Percentiles rank a stretch among this genome's conserved stretches.
Evolutionary conservation across 2,888 invertebrate species (phyloP).

Genomic region (Unio delphinus): DNA sequence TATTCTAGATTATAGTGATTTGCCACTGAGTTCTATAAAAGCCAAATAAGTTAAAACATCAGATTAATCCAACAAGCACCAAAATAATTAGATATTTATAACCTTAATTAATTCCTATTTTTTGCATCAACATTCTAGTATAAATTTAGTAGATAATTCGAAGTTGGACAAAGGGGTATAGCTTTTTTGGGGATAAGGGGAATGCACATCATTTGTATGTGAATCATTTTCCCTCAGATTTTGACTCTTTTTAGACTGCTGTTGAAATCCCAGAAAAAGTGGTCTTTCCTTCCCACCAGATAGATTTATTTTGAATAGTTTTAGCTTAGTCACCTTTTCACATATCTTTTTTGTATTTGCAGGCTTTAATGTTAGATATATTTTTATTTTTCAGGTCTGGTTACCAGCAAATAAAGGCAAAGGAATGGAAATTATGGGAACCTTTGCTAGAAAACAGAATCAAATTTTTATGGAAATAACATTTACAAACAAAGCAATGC

Average conservation of each 20-base stretch:
- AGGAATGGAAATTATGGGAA: constrained; percentile 95
- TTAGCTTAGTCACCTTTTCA: neutral
- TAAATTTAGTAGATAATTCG: too few relatives aligned
- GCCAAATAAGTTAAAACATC: too few relatives aligned
- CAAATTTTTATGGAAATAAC: constrained; percentile 96
- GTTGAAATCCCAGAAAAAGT: neutral
- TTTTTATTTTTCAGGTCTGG: constrained; percentile 77
- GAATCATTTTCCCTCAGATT: neutral
- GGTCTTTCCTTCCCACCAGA: neutral
- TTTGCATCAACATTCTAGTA: too few relatives aligned
- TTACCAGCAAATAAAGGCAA: constrained; percentile 93
- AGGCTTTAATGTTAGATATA: neutral
- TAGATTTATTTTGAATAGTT: neutral
- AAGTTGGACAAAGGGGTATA: too few relatives aligned
- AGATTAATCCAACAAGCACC: too few relatives aligned
- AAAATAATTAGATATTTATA: too few relatives aligned
- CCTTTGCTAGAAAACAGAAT: constrained; percentile 86
- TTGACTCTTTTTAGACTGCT: neutral
- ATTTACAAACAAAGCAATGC: constrained; percentile 98
- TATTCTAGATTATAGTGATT: too few relatives aligned
- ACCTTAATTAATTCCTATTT: too few relatives aligned
- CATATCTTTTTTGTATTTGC: neutral
- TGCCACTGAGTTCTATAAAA: too few relatives aligned
- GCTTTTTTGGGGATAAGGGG: too few relatives aligned
- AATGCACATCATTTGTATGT: neutral